A percentile compares a stretch with the other conserved stretches of the same genome.
phyloP scores from a whole-genome alignment of 2,888 invertebrate species.

The Pecten maximus region DNA sequence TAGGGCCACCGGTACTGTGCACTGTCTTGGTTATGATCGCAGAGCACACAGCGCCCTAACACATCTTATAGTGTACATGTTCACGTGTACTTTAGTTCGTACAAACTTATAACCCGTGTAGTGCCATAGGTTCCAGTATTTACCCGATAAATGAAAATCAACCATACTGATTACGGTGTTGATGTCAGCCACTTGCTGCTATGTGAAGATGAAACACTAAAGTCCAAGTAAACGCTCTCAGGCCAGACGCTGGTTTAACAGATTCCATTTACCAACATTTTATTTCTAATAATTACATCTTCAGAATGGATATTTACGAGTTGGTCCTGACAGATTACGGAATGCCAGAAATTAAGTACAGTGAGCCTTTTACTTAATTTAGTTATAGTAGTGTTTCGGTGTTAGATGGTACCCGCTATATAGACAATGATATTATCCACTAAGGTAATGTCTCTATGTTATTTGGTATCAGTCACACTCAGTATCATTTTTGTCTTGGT shows the following conservation, averaged over 20 bases:
- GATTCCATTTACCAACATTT: not conserved
- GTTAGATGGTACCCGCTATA: too few relatives aligned
- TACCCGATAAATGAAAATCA: constrained; percentile 9
- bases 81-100: not conserved
- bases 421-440: too few relatives aligned
- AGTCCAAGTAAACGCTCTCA: not conserved
- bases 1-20: not conserved
- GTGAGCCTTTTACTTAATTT: too few relatives aligned
- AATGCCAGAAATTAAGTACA: too few relatives aligned
- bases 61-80: not conserved
- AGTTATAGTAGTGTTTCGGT: too few relatives aligned
- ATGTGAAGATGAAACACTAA: not conserved
- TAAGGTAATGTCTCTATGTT: too few relatives aligned
- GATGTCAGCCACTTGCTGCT: not conserved
- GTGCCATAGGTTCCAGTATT: not conserved
- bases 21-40: not conserved
- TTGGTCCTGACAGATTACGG: not conserved
- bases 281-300: not conserved
- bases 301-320: not conserved
- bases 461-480: too few relatives aligned
- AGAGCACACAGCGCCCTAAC: not conserved
- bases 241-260: not conserved
- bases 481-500: too few relatives aligned
- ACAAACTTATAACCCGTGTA: not conserved
- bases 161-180: not conserved